These are phyloP conservation scores for Drosophila chauvacae DNA, from an alignment of 1,140 invertebrate species.

Conservation along the genomic window DNA sequence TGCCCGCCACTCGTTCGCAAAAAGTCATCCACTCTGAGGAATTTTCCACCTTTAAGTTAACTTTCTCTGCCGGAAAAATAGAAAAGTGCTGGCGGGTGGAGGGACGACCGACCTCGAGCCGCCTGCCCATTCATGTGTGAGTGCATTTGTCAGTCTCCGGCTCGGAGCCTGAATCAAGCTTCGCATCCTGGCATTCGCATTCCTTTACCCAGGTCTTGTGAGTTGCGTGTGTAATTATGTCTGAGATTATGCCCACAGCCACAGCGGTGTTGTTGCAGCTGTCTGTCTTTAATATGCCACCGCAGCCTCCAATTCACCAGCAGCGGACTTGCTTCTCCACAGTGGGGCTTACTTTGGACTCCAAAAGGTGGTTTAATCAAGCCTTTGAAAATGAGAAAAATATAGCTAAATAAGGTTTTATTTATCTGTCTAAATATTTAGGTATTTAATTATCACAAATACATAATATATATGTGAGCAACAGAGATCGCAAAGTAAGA, in stretches of 20 bases:
- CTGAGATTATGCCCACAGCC: conserved; percentile 80
- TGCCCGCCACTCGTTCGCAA: conserved; percentile 9
- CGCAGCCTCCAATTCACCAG: conserved; percentile 1
- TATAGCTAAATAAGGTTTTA: neutral
- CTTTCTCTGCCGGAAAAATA: conserved; percentile 48
- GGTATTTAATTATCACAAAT: neutral
- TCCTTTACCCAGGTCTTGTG: conserved; percentile 19
- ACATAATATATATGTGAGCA: too few species aligned
- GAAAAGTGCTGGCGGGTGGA: conserved; percentile 9
- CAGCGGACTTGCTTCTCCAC: neutral
- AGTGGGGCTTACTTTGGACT: neutral
- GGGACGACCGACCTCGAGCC: conserved; percentile 7
- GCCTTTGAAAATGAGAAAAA: neutral
- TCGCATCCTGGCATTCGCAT: conserved; percentile 31
- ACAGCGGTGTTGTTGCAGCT: conserved; percentile 45
- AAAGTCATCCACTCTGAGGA: conserved; percentile 1
- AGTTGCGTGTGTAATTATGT: conserved; percentile 76
- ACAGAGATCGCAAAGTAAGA: neutral
- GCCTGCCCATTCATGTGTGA: conserved; percentile 61
- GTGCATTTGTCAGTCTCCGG: conserved; percentile 71
- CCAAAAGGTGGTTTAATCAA: neutral
- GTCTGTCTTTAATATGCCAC: conserved; percentile 64
- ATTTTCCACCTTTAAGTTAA: conserved; percentile 56
- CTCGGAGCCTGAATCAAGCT: conserved; percentile 2
- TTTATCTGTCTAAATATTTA: neutral